Evolutionary conservation across 1,140 invertebrate species (phyloP).

Genomic region (Cydia amplana): DNA sequence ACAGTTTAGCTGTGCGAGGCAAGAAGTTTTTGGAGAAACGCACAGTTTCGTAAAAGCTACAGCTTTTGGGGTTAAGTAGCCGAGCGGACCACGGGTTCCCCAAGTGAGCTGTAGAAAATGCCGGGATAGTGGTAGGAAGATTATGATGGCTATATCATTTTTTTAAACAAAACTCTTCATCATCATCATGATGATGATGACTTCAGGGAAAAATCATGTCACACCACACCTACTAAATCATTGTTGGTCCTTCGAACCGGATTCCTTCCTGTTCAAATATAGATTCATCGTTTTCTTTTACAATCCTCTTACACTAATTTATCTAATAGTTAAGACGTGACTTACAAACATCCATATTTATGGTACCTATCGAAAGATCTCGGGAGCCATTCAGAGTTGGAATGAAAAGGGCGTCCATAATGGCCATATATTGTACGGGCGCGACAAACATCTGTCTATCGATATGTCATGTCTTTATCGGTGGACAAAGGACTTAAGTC

Average conservation of each 20-base stretch:
- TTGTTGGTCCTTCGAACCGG: not conserved
- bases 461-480: not conserved
- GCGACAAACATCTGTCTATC: slow-evolving; percentile 17
- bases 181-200: too few species aligned
- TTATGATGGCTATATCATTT: too few species aligned
- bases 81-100: too few species aligned
- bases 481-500: not conserved
- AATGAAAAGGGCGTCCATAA: slow-evolving; percentile 23
- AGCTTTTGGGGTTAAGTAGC: too few species aligned
- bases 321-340: slow-evolving; percentile 1
- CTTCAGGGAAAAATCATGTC: too few species aligned
- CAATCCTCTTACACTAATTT: slow-evolving; percentile 16
- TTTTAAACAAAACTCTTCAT: too few species aligned
- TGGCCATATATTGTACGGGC: not conserved
- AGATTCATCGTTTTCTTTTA: not conserved
- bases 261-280: not conserved
- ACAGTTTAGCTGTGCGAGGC: too few species aligned
- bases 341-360: slow-evolving; percentile 17
- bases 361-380: slow-evolving; percentile 17
- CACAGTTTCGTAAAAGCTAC: too few species aligned
- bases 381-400: not conserved
- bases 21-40: too few species aligned
- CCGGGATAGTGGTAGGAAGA: too few species aligned
- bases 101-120: too few species aligned
- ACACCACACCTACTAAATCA: not conserved